These are phyloP conservation scores for Zygothrica quintamaculata DNA, from an alignment of 2,888 invertebrate species.

Conservation along the genomic window DNA sequence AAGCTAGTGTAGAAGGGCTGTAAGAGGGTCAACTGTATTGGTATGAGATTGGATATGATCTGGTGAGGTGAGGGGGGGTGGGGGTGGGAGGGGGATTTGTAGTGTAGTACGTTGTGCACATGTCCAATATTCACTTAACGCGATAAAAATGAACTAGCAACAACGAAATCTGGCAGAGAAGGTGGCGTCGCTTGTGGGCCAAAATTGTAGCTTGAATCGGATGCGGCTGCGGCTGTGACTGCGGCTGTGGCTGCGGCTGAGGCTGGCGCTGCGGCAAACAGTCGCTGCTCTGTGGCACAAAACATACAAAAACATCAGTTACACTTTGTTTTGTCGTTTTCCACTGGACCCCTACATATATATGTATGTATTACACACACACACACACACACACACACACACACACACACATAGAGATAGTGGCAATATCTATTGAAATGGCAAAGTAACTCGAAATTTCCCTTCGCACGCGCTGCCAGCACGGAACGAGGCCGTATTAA, in stretches of 20 bases:
- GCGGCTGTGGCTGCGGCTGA: slow-evolving; percentile 4
- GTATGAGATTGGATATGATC: neutral
- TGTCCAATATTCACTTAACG: slow-evolving; percentile 80
- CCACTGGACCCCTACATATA: slow-evolving; percentile 34
- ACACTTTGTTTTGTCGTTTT: slow-evolving; percentile 70
- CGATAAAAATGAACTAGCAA: slow-evolving; percentile 79
- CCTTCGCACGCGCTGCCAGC: slow-evolving; percentile 35
- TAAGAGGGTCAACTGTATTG: neutral
- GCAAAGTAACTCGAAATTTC: slow-evolving; percentile 20
- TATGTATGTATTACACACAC: slow-evolving; percentile 1
- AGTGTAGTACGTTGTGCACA: slow-evolving; percentile 52
- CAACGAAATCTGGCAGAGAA: slow-evolving; percentile 69
- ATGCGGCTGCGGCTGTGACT: slow-evolving; percentile 3
- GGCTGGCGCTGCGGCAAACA: slow-evolving; percentile 42
- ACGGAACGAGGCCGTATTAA: slow-evolving; percentile 29
- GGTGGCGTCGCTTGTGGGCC: slow-evolving; percentile 14
- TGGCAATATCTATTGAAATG: slow-evolving; percentile 59
- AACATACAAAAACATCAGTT: slow-evolving; percentile 78
- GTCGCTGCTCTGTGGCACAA: slow-evolving; percentile 52
- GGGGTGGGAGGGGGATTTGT: neutral
- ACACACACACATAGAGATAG: slow-evolving; percentile 13
- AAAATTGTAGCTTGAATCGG: neutral
- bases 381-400: slow-evolving; percentile 7
- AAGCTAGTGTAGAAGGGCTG: too few relatives aligned
- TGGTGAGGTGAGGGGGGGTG: neutral